Base-by-base conservation (phyloP, 2,888 invertebrate species). In the Diaprepes abbreviatus region DNA sequence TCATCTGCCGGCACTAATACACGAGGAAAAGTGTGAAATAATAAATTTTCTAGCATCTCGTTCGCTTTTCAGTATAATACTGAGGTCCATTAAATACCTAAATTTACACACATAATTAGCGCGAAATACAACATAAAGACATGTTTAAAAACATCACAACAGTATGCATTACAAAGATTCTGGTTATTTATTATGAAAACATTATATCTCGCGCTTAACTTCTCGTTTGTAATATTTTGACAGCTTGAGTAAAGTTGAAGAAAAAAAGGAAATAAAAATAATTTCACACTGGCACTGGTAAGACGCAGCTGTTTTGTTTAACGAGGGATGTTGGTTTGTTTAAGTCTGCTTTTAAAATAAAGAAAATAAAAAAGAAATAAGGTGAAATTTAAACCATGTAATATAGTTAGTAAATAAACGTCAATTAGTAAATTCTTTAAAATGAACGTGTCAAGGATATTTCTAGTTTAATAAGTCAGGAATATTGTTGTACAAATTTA, bases 161-260 rank as follows among this genome's bases (percentile, higher is more conserved):
- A 28, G 48, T 24, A 7, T 24, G 48, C 12, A 48, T 48, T 24
- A 48, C 24, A n/a, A 12, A 24, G 12, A 24, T 28, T 24, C 1
- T 14, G 2, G 10, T 24, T 24, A 24, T 24, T 48, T 48, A 48
- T 24, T 24, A 48, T 24, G 12, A 48, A 48, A 48, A 48, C 24
- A 48, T 24, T n/a, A 35, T 35, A 24, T 24, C 3, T 3, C 24
- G 24, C 24, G 5, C 5, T 14, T 14, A 12, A 48, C 24, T 6
- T 12, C 2, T 12, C 6, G 7, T 43, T 24, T 54, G 68, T 38
- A 73, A 74, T 74, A 73, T 74, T 74, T 71, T 73, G 74, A 74
- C 71, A 74, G 71, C 73, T 73, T 73, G 70, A 28, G 7, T 48
- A 24, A 19, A 40, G 48, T 48, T 12, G n/a, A 14, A 1, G 12